Conservation (phyloP, 2,797 vertebrate species). For the Chiloscyllium punctatum region DNA sequence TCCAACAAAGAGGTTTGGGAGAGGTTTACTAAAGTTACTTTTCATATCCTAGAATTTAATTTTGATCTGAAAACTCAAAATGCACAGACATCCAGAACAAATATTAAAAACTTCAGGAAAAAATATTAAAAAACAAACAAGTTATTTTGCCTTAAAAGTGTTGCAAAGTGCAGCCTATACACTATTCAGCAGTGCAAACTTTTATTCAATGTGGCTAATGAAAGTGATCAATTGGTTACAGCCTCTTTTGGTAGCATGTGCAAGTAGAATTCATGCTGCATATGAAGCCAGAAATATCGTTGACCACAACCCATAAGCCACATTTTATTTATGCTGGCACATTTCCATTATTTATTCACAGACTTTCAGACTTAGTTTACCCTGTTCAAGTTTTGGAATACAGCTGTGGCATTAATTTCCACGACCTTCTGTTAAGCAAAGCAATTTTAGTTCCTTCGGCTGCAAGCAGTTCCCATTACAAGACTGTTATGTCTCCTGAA, state of each 20-base stretch:
- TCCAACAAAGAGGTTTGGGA: conserved; percentile 46
- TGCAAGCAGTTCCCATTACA: conserved; percentile 18
- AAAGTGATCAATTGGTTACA: conserved; percentile 80
- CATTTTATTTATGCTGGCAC: conserved; percentile 93
- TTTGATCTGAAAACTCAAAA: conserved; percentile 49
- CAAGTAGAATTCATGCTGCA: conserved; percentile 79
- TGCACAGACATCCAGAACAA: conserved; percentile 51
- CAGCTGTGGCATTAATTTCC: conserved; percentile 95
- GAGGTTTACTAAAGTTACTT: conserved; percentile 42
- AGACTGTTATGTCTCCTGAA: neutral
- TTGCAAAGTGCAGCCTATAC: conserved; percentile 54
- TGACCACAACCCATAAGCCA: conserved; percentile 92
- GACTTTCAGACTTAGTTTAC: conserved; percentile 93
- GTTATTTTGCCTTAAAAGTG: conserved; percentile 53
- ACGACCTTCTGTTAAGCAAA: conserved; percentile 90
- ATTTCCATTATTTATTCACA: conserved; percentile 91
- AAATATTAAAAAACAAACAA: conserved; percentile 55
- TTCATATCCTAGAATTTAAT: conserved; percentile 47
- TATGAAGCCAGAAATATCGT: conserved; percentile 87
- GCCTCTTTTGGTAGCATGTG: conserved; percentile 78
- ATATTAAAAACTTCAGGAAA: conserved; percentile 60
- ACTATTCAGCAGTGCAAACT: conserved; percentile 60
- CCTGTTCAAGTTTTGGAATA: conserved; percentile 83
- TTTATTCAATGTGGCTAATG: conserved; percentile 79
- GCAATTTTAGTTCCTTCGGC: conserved; percentile 59